These are phyloP conservation scores for Sebastes alutus DNA, from an alignment of 2,797 vertebrate genomes.

Conservation along the genomic window DNA sequence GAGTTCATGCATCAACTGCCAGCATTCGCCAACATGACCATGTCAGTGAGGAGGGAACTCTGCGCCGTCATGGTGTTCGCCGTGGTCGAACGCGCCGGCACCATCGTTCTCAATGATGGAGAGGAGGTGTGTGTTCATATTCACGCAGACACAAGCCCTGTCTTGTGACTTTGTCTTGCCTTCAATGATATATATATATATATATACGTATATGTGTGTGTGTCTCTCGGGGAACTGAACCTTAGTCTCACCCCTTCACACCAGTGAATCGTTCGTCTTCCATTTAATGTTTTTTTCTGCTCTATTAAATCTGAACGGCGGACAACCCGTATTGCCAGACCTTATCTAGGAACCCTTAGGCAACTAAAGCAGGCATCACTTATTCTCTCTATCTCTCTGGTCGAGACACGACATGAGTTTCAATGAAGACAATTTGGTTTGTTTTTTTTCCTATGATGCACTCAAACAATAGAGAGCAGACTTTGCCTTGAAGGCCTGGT, in stretches of 20 bases:
- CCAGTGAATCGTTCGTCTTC: conserved; percentile 50
- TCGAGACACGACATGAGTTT: conserved; percentile 41
- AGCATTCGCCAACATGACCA: conserved; percentile 99
- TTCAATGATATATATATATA: conserved; percentile 11
- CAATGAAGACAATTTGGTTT: conserved; percentile 41
- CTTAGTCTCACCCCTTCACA: conserved; percentile 42
- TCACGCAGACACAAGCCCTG: conserved; percentile 4
- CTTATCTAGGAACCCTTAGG: conserved; percentile 44
- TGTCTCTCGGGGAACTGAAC: conserved; percentile 11
- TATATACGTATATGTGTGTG: not conserved
- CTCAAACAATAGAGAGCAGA: conserved; percentile 52
- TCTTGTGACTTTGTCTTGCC: conserved; percentile 11
- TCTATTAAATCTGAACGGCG: conserved; percentile 76
- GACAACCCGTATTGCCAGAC: conserved; percentile 29
- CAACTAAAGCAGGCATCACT: conserved; percentile 48
- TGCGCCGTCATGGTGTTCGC: conserved; percentile 99
- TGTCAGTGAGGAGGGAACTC: conserved; percentile 98
- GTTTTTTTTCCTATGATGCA: conserved; percentile 36
- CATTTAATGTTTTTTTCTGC: conserved; percentile 72
- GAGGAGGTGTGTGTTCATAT: conserved; percentile 89
- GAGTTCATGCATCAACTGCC: conserved; percentile 99
- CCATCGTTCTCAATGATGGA: conserved; percentile 95
- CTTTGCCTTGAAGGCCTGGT: conserved; percentile 23
- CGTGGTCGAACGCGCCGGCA: conserved; percentile 96
- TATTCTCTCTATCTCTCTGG: conserved; percentile 18